Evolutionary conservation across 2,797 vertebrate species (phyloP).

Genomic region (Oryzias sinensis): DNA sequence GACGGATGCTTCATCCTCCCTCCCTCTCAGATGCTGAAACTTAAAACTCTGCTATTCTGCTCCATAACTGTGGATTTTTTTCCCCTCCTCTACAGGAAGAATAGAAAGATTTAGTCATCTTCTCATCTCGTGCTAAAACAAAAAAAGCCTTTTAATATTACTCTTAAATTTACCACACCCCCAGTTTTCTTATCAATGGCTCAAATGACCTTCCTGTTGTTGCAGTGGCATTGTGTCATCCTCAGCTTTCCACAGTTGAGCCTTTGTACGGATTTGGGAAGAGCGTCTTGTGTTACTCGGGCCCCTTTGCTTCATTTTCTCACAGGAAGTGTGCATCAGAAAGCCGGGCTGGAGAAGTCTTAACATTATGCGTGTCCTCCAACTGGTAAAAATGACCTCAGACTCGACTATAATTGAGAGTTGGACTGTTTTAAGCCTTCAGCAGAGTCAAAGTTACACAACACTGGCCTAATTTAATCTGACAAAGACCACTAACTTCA

Average conservation of each 20-base stretch:
- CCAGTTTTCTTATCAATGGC: constrained; percentile 35
- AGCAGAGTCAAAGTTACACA: constrained; percentile 39
- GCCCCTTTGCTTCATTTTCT: constrained; percentile 30
- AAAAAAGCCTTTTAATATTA: constrained; percentile 3
- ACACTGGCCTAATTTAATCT: constrained; percentile 27
- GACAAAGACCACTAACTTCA: constrained; percentile 8
- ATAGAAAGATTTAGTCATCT: constrained; percentile 28
- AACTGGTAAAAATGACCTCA: constrained; percentile 30
- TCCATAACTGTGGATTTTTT: constrained; percentile 6
- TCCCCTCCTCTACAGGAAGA: constrained; percentile 6
- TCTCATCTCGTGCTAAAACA: constrained; percentile 22
- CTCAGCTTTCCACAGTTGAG: constrained; percentile 41
- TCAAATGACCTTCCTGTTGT: constrained; percentile 28
- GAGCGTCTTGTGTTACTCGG: constrained; percentile 39
- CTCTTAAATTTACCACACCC: constrained; percentile 7
- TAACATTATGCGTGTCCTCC: neutral
- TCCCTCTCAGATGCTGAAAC: constrained; percentile 3
- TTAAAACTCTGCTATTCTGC: constrained; percentile 11
- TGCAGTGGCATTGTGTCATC: constrained; percentile 33
- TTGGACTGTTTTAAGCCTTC: constrained; percentile 18
- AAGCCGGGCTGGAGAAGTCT: neutral
- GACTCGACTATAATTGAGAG: constrained; percentile 9
- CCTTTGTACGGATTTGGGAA: constrained; percentile 24
- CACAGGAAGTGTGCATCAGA: constrained; percentile 1
- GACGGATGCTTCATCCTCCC: constrained; percentile 27